Evolutionary conservation across 2,113 vertebrate species (phyloP), one percentile per base, ranked within the genome.

Genomic region (Pseudorasbora parva): DNA sequence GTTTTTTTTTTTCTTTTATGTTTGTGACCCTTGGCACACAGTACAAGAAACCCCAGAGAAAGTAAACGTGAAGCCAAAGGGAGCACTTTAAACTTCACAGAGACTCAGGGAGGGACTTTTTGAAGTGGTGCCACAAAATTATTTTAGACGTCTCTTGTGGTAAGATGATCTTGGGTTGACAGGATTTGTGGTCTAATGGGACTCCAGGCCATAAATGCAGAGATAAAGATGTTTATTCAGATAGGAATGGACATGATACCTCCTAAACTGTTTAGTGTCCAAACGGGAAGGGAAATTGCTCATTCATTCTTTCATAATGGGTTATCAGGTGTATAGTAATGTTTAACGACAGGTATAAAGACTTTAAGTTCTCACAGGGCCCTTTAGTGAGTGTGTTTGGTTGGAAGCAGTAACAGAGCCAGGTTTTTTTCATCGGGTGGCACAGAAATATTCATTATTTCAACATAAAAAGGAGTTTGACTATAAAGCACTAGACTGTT

Each of bases 61-160:
- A 79, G 51, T 86, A 82, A 86, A 81, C 87, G 79, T 81, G 75
- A 87, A 87, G 82, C 88, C 45, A 74, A 88, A 85, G 88, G 89
- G 82, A 72, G 56, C 47, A 51, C 25, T 71, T 73, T 57, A 64
- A 84, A 62, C 72, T 45, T 30, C 45, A 81, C 59, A 12, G 69
- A 72, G 25, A 54, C 62, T 37, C 17, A 45, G 12, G 33, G 2
- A 60, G 62, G 79, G 75, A 72, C 45, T 74, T 74, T 68, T 85
- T 43, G 27, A 85, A 89, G 86, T 89, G 85, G 88, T 89, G 85
- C 87, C 86, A 75, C 82, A 86, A 45, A 69, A 74, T 66, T 8
- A 85, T 66, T 80, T 68, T 68, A 62, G 21, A 71, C 1, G 15
- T 60, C 51, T 82, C 21, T 68, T 78, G 51, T 59, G 79, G 57